Percentiles rank a stretch among this genome's conserved stretches.
These are phyloP conservation scores for Drosophila malerkotliana DNA, from an alignment of 1,140 invertebrate species.

Conservation along the genomic window DNA sequence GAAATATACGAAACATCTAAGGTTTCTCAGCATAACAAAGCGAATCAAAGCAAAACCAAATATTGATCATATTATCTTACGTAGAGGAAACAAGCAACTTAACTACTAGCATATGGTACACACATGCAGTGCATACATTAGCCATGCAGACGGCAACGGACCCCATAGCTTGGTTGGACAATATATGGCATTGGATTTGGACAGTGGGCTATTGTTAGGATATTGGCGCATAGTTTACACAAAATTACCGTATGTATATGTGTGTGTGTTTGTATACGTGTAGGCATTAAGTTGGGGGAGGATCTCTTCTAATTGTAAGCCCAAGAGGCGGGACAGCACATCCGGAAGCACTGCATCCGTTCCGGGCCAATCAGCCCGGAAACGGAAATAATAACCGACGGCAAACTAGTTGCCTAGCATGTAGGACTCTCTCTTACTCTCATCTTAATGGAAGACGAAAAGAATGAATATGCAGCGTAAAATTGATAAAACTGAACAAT, in stretches of 20 bases:
- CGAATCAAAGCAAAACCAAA: conserved; percentile 45
- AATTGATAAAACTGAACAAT: conserved; percentile 84
- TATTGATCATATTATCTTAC: conserved; percentile 55
- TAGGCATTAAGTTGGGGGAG: conserved; percentile 40
- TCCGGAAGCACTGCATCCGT: conserved; percentile 12
- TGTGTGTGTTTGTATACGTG: conserved; percentile 77
- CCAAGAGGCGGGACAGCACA: conserved; percentile 4
- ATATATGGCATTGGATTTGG: conserved; percentile 34
- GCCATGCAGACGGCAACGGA: conserved; percentile 20
- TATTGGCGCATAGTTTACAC: conserved; percentile 57
- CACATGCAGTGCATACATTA: conserved; percentile 45
- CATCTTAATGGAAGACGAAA: conserved; percentile 63
- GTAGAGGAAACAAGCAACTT: conserved; percentile 50
- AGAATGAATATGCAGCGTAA: conserved; percentile 76
- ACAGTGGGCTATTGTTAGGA: conserved; percentile 10
- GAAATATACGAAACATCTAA: conserved; percentile 75
- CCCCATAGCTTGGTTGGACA: conserved; percentile 37
- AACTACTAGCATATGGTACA: conserved; percentile 51
- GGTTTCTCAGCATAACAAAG: conserved; percentile 73
- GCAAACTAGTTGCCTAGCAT: conserved; percentile 19
- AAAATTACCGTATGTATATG: conserved; percentile 54
- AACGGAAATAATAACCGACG: conserved; percentile 13
- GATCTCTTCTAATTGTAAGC: conserved; percentile 25
- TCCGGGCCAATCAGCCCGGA: conserved; percentile 28
- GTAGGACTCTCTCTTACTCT: conserved; percentile 52